Base-by-base conservation (phyloP, 2,888 invertebrate genomes). In the Copidosoma aretas region DNA sequence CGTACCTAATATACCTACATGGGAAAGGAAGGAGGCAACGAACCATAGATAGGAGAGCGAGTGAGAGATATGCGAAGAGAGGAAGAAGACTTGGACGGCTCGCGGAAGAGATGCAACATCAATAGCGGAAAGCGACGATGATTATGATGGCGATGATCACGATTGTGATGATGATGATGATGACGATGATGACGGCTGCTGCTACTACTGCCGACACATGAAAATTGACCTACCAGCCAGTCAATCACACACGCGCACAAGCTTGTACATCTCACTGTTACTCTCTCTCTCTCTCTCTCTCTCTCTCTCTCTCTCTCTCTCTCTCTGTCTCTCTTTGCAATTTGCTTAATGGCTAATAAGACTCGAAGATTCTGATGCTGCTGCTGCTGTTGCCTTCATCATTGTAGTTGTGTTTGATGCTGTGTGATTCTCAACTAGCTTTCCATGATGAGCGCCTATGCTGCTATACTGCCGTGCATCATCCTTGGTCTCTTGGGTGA, bases 401-500 rank as follows among this genome's bases (percentile, higher is more conserved):
- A n/a, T 22, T 17, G 21, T 39, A 17, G 19, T 22, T 53, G 41
- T 43, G 46, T 15, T 41, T 46, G 32, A 32, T 22, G 32, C 32
- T 32, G 32, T 32, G 32, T 32, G 32, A 32, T 32, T 15, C 39
- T 21, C 49, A 25, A 60, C 39, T 78, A 81, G 78, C 74, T 73
- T 68, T 74, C 77, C 80, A 80, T 77, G 74, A 82, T 82, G 82
- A 78, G 77, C 73, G 78, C 77, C 76, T 80, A 80, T 76, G 75
- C 77, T 74, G 79, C 76, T 73, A 78, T 80, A 80, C 76, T 80
- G 77, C 77, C 80, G 76, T 79, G 78, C 75, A 75, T 82, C 75
- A 74, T 79, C 75, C 75, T 83, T 73, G 81, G 80, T 74, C 77
- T 82, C 73, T 76, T 82, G 77, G 83, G 83, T 83, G 80, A 81